phyloP scores from a whole-genome alignment of 2,797 vertebrate species.

The Limosa lapponica region DNA sequence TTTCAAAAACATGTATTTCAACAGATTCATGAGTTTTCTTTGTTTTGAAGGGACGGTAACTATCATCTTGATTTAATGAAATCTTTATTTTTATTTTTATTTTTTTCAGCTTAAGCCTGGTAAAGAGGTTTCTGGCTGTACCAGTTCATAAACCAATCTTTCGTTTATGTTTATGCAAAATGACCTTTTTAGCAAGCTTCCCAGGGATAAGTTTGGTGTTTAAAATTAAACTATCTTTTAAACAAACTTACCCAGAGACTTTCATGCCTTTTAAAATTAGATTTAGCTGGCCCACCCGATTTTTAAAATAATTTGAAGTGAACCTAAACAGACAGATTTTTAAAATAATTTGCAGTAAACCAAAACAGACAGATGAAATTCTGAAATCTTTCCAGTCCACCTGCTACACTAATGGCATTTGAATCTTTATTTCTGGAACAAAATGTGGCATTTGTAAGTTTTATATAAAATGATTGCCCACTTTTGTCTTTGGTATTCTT shows the following conservation, averaged over 20 bases:
- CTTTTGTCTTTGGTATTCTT: neutral
- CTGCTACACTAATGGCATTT: neutral
- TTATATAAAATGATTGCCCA: neutral
- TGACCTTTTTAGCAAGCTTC: conserved; percentile 56
- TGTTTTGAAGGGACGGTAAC: neutral
- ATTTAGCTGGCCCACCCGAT: conserved; percentile 48
- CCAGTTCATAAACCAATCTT: neutral
- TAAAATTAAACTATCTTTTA: conserved; percentile 67
- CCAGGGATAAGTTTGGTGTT: conserved; percentile 45
- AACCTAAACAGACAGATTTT: conserved; percentile 45
- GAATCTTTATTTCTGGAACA: neutral
- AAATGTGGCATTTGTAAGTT: conserved; percentile 7
- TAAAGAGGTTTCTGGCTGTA: neutral
- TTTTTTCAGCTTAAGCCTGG: neutral
- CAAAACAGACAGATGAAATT: conserved; percentile 37
- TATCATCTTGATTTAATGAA: neutral
- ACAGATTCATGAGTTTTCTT: neutral
- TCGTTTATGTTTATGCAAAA: conserved; percentile 54
- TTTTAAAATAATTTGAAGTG: conserved; percentile 39
- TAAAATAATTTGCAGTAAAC: conserved; percentile 40
- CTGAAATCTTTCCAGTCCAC: conserved; percentile 17
- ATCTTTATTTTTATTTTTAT: neutral
- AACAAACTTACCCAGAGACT: conserved; percentile 43
- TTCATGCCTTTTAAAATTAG: conserved; percentile 62
- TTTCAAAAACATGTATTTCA: neutral